Base-by-base conservation (phyloP, 2,113 vertebrate genomes). In the Callionymus lyra region DNA sequence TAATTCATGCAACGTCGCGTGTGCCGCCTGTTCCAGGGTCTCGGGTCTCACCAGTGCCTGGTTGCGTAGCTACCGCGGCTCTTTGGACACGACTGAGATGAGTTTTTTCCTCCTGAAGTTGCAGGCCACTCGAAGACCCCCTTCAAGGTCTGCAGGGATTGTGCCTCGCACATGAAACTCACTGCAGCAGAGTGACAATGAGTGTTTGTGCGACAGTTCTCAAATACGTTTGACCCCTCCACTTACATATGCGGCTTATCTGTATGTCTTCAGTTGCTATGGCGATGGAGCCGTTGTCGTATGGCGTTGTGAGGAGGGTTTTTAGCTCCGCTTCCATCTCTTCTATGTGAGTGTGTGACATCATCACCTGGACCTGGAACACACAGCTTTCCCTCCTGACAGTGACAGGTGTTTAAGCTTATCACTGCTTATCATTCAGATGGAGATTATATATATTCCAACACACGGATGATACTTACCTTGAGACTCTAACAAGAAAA, bases 81-180 rank as follows among this genome's bases (percentile, higher is more conserved):
- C 70, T 80, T 85, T 9, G 59, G 63, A 49, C 91, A 97, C 6
- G 40, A 48, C 34, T 21, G 44, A 10, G 32, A 48, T 0, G 55
- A 73, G 10, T 14, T 70, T 38, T 48, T 47, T 1, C 73, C 74
- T 42, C 87, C 86, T 14, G 41, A 44, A 10, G 74, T 89, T 39
- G 56, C 16, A 0, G 59, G 79, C 91, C 93, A 92, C 1, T 41
- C 46, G 44, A 89, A 94, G 39, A 57, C 72, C 6, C 90, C 90
- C 53, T 87, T 85, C 65, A 73, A 73, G 8, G 62, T 74, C 2
- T 73, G 77, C 10, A 52, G 19, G 1, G 54, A 76, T 53, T 77
- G 61, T 4, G 63, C 48, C 2, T 59, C 50, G 38, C 90, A 96
- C 8, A 43, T 57, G 14, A 59, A 56, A 13, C 80, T 70, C 18